These are phyloP conservation scores for Regulus satrapa DNA, from an alignment of 2,113 vertebrate species.

Conservation along the genomic window DNA sequence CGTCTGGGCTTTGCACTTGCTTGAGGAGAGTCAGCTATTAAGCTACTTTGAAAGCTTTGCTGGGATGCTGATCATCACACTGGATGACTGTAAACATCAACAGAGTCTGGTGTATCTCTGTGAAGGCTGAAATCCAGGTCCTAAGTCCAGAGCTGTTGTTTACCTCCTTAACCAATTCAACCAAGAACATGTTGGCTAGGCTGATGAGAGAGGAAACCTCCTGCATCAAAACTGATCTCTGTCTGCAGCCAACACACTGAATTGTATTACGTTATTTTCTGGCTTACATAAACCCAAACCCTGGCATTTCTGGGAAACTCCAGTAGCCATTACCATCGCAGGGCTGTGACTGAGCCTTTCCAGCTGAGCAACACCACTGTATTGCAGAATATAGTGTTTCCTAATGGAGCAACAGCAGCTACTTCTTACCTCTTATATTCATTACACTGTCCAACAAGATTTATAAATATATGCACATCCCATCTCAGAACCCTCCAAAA, in stretches of 20 bases:
- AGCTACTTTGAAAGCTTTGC: neutral
- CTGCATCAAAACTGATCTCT: neutral
- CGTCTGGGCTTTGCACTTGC: neutral
- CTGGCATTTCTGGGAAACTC: neutral
- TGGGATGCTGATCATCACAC: neutral
- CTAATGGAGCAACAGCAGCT: neutral
- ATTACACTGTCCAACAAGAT: neutral
- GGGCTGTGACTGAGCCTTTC: neutral
- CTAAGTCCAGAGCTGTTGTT: neutral
- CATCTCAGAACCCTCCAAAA: neutral
- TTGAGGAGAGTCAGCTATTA: neutral
- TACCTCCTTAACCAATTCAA: neutral
- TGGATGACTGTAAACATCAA: neutral
- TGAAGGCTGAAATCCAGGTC: neutral
- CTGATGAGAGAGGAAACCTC: neutral
- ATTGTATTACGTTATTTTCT: neutral
- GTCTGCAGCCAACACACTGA: neutral
- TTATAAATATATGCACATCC: neutral
- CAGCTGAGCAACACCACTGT: neutral
- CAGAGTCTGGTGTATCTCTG: neutral
- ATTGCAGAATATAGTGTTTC: accelerated
- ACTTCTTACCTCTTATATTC: neutral
- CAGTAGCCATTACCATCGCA: accelerated
- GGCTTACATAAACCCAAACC: neutral
- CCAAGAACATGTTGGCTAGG: neutral